Evolutionary conservation across 2,888 invertebrate genomes (phyloP), one percentile per base, ranked within the genome.

Genomic region (Cartodere bifasciata): DNA sequence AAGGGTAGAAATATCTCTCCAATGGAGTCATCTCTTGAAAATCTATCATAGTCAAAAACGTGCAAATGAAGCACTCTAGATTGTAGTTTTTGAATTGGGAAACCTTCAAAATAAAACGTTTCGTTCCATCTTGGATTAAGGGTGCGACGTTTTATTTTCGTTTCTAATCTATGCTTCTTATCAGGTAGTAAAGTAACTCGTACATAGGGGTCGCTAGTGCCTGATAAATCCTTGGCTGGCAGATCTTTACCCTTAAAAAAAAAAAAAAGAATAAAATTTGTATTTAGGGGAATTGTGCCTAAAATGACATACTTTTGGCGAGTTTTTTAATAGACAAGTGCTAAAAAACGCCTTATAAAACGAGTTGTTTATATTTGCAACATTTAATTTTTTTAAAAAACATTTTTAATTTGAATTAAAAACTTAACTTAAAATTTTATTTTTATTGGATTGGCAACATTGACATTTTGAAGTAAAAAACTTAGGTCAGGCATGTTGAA

Each of bases 71-170:
- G 68, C 16, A 90, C 88, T 57, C 90, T 73, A 46, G 85, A 87
- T 55, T 90, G 88, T 34, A 91, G 66, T 62, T 91, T 91, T 64
- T 90, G 88, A 46, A 88, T 86, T 13, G 90, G 88, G 54, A 88
- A 91, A 36, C 90, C 90, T 64, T 90, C 90, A 55, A 90, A 90
- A 60, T 90, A 90, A 58, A 90, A 86, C 14, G 90, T 90, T 60
- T 90, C 90, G 60, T 90, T 90, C 90, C 90, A 90, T 45, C 87
- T 65, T 1, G 90, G 90, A 63, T 90, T 90, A 31, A 90, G 65
- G 11, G 90, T 90, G 38, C 88, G 72, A 37, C 90, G 65, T 58
- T 90, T 90, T 52, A 90, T 88, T 69, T 90, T 90, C 16, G 90
- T 90, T 64, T 90, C 88, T 47, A 90, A 65, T 3, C 88, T 79